phyloP scores from a whole-genome alignment of 2,113 vertebrate genomes.

The Chaetodon auriga region DNA sequence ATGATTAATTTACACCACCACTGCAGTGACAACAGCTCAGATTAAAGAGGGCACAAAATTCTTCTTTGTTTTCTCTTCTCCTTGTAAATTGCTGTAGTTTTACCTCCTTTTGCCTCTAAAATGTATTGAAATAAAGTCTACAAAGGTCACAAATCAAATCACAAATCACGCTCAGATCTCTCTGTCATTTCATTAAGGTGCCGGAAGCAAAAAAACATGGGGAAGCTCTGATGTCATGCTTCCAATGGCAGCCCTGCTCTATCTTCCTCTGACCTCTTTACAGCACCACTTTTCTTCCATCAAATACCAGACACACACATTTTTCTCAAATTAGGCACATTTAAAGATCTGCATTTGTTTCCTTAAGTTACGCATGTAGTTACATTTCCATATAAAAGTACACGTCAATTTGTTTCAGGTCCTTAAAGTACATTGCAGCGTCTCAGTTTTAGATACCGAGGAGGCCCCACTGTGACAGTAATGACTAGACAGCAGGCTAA shows the following conservation, averaged over 20 bases:
- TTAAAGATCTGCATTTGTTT: neutral
- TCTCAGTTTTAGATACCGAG: constrained; percentile 29
- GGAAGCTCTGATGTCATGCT: neutral
- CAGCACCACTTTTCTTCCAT: neutral
- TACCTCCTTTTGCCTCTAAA: neutral
- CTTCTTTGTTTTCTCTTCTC: neutral
- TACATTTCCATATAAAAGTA: constrained; percentile 21
- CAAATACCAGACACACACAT: neutral
- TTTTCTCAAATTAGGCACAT: neutral
- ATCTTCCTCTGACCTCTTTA: neutral
- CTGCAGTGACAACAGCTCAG: neutral
- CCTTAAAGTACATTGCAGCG: constrained; percentile 8
- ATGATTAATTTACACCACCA: neutral
- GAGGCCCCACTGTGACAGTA: constrained; percentile 62
- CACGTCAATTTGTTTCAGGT: constrained; percentile 1
- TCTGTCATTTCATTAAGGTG: neutral
- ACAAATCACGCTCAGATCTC: neutral
- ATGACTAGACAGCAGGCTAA: constrained; percentile 56
- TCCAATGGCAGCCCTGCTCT: neutral
- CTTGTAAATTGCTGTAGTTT: too few relatives aligned
- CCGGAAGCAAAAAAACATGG: neutral
- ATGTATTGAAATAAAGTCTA: neutral
- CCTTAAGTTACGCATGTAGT: neutral
- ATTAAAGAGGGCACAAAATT: neutral
- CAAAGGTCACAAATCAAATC: too few relatives aligned